phyloP scores from a whole-genome alignment of 2,113 vertebrate genomes.

The Calypte anna region DNA sequence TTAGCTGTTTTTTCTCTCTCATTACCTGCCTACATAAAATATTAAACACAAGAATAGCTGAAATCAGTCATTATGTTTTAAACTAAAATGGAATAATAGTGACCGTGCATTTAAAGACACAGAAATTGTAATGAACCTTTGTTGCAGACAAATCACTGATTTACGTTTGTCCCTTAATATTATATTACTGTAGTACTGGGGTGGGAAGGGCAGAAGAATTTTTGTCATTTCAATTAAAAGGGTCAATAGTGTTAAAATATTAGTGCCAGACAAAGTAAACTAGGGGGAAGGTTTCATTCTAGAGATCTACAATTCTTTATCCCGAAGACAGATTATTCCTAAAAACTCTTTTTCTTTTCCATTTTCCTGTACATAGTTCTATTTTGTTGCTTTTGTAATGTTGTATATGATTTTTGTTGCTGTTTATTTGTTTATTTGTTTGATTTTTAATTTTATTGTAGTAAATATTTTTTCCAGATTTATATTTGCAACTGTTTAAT shows the following conservation, averaged over 20 bases:
- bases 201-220: rapidly evolving
- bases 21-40: not conserved
- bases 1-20: not conserved
- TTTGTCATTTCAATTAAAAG: not conserved
- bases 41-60: not conserved
- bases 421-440: not conserved
- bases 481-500: not conserved
- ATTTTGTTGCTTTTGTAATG: too few relatives aligned
- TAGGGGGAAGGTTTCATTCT: not conserved
- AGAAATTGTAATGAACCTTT: not conserved
- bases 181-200: not conserved
- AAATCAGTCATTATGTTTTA: not conserved
- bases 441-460: not conserved
- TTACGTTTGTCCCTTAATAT: not conserved
- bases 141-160: not conserved
- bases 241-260: not conserved
- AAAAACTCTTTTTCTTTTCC: not conserved
- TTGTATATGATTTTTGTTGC: not conserved
- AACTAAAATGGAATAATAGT: not conserved
- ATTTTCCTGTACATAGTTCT: too few relatives aligned
- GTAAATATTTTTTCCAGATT: not conserved
- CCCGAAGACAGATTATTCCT: not conserved
- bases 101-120: not conserved
- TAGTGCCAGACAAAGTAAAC: not conserved
- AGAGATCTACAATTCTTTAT: not conserved